These are phyloP conservation scores for Triplophysa siluroides DNA, from an alignment of 2,113 vertebrate species.

Conservation along the genomic window DNA sequence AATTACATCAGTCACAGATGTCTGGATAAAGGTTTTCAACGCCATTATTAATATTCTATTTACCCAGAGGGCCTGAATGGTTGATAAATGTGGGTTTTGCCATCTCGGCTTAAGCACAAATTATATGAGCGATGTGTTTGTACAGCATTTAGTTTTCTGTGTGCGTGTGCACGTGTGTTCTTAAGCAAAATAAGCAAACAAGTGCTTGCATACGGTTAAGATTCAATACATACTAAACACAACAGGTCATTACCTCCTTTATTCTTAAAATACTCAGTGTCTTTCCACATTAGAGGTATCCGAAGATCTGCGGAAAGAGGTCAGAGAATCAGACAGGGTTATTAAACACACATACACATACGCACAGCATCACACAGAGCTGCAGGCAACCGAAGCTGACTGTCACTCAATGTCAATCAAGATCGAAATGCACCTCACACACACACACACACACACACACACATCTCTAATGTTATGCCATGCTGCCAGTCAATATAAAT, in stretches of 20 bases:
- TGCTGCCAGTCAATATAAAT: conserved; percentile 19
- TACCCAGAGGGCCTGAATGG: conserved; percentile 19
- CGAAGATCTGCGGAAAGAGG: conserved; percentile 81
- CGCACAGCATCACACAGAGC: conserved; percentile 18
- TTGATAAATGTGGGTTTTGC: conserved; percentile 16
- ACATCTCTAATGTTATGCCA: conserved; percentile 1
- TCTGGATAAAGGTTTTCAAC: conserved; percentile 7
- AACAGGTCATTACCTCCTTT: conserved; percentile 85
- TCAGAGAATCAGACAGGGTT: conserved; percentile 27
- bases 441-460: conserved; percentile 4
- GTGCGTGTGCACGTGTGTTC: not conserved
- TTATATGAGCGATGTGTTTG: not conserved
- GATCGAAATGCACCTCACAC: not conserved
- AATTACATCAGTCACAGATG: conserved; percentile 27
- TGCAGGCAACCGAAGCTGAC: not conserved
- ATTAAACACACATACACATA: conserved; percentile 37
- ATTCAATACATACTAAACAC: not conserved
- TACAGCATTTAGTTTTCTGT: not conserved
- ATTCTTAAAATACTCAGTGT: conserved; percentile 96
- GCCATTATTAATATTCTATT: conserved; percentile 14
- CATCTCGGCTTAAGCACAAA: not conserved
- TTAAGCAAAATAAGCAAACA: not conserved
- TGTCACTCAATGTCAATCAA: conserved; percentile 23
- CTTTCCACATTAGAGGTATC: conserved; percentile 97
- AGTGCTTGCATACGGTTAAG: not conserved